Conservation (phyloP, 2,888 invertebrate species). For the Andrena bicolor region DNA sequence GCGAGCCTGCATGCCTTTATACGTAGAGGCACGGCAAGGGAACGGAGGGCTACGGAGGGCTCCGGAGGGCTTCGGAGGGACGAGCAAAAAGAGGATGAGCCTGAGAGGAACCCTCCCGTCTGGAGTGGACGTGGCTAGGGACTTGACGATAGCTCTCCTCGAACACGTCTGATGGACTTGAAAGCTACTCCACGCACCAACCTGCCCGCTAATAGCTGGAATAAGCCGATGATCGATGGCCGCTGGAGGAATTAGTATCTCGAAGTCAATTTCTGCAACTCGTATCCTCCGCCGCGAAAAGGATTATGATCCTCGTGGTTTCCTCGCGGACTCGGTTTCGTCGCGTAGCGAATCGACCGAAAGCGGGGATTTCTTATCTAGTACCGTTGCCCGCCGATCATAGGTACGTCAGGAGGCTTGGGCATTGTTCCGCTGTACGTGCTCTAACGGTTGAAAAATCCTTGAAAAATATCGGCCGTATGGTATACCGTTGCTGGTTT, state of each 20-base stretch:
- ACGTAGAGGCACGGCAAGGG: neutral
- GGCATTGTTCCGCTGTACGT: conserved; percentile 34
- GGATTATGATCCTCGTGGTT: neutral
- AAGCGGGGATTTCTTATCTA: conserved; percentile 41
- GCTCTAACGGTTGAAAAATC: conserved; percentile 54
- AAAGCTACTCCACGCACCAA: conserved; percentile 34
- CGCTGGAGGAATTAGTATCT: neutral
- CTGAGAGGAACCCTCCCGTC: conserved; percentile 6
- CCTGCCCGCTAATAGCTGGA: conserved; percentile 40
- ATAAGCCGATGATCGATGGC: conserved; percentile 29
- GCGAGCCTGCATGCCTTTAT: conserved; percentile 22
- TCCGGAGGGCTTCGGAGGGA: neutral
- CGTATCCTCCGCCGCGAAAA: too few relatives aligned
- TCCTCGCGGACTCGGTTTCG: neutral
- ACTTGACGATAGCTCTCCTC: conserved; percentile 37
- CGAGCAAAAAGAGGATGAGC: conserved; percentile 23
- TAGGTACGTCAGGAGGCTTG: conserved; percentile 3
- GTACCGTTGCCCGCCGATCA: conserved; percentile 50
- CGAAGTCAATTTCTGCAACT: neutral
- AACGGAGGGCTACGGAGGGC: neutral
- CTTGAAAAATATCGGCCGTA: conserved; percentile 37
- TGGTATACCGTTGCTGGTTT: conserved; percentile 37
- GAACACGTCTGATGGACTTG: conserved; percentile 50
- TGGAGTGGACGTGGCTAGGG: conserved; percentile 21
- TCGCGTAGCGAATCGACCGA: conserved; percentile 16